Evolutionary conservation across 2,113 vertebrate genomes (phyloP).

Genomic region (Pachyramphus minor): DNA sequence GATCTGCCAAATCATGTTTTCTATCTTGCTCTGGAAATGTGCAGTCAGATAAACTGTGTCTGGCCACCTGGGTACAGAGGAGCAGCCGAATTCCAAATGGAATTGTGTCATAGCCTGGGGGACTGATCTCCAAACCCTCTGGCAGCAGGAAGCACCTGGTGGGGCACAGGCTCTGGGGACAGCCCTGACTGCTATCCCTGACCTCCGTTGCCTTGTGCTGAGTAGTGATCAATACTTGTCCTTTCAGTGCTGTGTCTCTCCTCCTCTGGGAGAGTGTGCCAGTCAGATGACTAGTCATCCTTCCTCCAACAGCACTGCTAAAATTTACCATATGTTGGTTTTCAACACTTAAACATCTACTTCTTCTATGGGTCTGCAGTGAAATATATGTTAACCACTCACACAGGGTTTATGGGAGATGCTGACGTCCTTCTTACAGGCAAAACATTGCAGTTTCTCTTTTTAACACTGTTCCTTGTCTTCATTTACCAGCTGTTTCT

Average conservation of each 20-base stretch:
- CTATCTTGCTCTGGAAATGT: neutral
- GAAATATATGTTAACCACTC: neutral
- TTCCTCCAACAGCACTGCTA: neutral
- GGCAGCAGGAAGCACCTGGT: fast-evolving
- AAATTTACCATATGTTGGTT: conserved; percentile 39
- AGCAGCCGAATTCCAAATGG: neutral
- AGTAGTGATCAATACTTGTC: neutral
- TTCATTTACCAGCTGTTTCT: conserved; percentile 56
- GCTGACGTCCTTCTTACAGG: neutral
- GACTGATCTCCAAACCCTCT: neutral
- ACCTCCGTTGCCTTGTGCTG: neutral
- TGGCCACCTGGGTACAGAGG: fast-evolving
- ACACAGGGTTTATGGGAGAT: neutral
- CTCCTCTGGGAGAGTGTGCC: neutral
- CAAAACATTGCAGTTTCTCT: conserved; percentile 19
- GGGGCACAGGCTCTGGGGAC: neutral
- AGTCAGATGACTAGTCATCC: neutral
- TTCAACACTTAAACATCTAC: conserved; percentile 38
- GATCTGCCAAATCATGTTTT: neutral
- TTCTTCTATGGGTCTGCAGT: neutral
- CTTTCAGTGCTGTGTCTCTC: neutral
- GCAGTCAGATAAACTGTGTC: neutral
- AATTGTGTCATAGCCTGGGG: neutral
- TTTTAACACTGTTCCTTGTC: conserved; percentile 10
- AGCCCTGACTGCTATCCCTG: neutral